These are phyloP conservation scores for Meandrina meandrites DNA, from an alignment of 92 coral and sea anemone species.

Conservation along the genomic window DNA sequence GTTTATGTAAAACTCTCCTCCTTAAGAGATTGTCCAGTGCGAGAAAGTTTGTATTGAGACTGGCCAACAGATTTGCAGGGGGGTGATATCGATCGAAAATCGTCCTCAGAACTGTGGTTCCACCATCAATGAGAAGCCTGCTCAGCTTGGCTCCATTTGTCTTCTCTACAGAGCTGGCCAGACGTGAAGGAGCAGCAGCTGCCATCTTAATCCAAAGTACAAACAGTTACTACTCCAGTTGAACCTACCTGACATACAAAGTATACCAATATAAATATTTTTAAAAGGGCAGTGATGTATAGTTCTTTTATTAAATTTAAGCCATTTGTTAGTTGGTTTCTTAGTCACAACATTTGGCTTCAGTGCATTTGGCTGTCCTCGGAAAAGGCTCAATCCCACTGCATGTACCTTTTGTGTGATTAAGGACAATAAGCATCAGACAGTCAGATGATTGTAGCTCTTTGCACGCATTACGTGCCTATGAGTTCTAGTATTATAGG, in stretches of 20 bases:
- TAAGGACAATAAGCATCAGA: too few species aligned
- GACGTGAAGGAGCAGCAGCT: not conserved
- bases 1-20: not conserved
- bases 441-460: too few species aligned
- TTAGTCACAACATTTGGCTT: too few species aligned
- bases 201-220: not conserved
- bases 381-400: too few species aligned
- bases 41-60: not conserved
- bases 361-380: not conserved
- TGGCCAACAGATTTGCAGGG: constrained; percentile 2
- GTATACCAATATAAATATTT: too few species aligned
- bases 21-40: not conserved
- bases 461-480: too few species aligned
- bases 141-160: too few species aligned
- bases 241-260: not conserved
- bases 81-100: constrained; percentile 15
- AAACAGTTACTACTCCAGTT: not conserved
- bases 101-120: not conserved
- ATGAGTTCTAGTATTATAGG: too few species aligned
- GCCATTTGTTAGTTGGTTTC: not conserved
- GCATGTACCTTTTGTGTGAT: too few species aligned
- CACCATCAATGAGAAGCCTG: too few species aligned
- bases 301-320: too few species aligned
- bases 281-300: too few species aligned
- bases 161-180: not conserved